A percentile compares a stretch with the other conserved stretches of the same genome.
Conservation (phyloP, 2,797 vertebrate species). For the Oreonectes daqikongensis region DNA sequence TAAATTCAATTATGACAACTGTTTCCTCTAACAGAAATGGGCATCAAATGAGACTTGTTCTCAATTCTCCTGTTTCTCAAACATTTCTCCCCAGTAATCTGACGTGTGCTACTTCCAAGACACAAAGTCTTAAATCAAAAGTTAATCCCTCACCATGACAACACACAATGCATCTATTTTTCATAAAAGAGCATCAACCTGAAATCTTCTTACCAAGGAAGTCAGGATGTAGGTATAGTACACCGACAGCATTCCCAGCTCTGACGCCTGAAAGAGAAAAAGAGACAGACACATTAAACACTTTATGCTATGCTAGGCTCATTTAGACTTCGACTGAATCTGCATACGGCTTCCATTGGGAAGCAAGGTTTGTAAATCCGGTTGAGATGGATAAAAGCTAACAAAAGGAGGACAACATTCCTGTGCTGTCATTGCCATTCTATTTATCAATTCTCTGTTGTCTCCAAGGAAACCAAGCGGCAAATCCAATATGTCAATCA, state of each 20-base stretch:
- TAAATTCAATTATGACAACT: background rate
- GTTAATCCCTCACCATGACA: background rate
- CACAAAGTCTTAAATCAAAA: background rate
- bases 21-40: background rate
- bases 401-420: slow-evolving; percentile 28
- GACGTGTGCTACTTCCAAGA: background rate
- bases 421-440: slow-evolving; percentile 32
- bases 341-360: background rate
- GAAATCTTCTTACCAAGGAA: slow-evolving; percentile 88
- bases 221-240: slow-evolving; percentile 99
- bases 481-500: slow-evolving; percentile 51
- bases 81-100: background rate
- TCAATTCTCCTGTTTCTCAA: background rate
- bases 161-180: slow-evolving; percentile 7
- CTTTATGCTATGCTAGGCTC: slow-evolving; percentile 29
- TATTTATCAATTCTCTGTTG: slow-evolving; percentile 43
- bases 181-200: background rate
- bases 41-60: background rate
- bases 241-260: slow-evolving; percentile 95
- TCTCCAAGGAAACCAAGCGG: slow-evolving; percentile 51
- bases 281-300: slow-evolving; percentile 17
- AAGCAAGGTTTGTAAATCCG: slow-evolving; percentile 32
- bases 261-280: slow-evolving; percentile 83
- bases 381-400: slow-evolving; percentile 32
- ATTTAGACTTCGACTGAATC: slow-evolving; percentile 20